Conservation (phyloP, 2,797 vertebrate genomes). For the Podargus strigoides region DNA sequence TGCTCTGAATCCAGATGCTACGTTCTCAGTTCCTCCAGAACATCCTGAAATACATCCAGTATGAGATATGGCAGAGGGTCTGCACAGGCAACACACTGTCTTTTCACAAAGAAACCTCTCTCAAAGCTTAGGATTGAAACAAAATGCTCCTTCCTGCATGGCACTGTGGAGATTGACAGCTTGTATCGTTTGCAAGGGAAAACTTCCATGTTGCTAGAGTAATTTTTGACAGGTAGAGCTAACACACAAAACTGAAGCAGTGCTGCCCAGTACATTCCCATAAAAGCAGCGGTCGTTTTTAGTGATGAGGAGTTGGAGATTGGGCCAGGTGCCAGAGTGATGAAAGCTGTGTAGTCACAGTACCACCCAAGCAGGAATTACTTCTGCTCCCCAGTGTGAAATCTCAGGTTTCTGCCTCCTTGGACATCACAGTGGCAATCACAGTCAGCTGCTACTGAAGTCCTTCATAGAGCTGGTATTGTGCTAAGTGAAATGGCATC, state of each 20-base stretch:
- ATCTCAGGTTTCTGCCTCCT: background rate
- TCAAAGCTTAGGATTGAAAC: background rate
- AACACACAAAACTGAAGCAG: background rate
- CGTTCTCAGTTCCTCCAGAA: background rate
- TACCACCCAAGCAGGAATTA: background rate
- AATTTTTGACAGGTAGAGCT: background rate
- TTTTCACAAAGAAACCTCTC: background rate
- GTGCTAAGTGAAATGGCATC: background rate
- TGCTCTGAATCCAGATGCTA: background rate
- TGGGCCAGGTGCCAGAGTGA: background rate
- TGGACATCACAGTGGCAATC: background rate
- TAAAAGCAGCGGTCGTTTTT: background rate
- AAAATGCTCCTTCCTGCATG: background rate
- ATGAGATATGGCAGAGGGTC: background rate
- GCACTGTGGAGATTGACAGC: background rate
- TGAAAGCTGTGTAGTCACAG: background rate
- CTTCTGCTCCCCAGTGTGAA: background rate
- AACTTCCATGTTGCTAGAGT: background rate
- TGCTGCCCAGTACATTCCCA: background rate
- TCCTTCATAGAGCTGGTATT: background rate
- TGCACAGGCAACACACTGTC: fast-evolving
- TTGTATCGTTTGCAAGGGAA: background rate
- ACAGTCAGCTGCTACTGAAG: background rate
- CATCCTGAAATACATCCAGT: background rate
- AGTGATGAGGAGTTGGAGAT: background rate